Percentiles rank a stretch among this genome's conserved stretches.
These are phyloP conservation scores for Bombus difficillimus DNA, from an alignment of 1,140 invertebrate species.

Conservation along the genomic window DNA sequence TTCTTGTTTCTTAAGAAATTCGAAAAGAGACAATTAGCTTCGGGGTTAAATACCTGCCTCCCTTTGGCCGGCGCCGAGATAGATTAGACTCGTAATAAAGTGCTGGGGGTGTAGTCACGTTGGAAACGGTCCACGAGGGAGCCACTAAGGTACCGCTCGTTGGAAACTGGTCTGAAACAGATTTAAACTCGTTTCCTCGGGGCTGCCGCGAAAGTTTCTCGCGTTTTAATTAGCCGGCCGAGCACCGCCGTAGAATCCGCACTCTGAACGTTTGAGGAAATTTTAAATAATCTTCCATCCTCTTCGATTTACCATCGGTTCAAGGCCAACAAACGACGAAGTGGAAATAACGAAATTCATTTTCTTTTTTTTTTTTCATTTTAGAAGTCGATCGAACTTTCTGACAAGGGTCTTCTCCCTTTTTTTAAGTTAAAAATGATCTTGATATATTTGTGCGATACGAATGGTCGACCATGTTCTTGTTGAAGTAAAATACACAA, in stretches of 20 bases:
- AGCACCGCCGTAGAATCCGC: background rate
- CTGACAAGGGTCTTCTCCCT: background rate
- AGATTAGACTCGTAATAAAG: constrained; percentile 81
- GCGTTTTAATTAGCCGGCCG: constrained; percentile 81
- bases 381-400: background rate
- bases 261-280: constrained; percentile 38
- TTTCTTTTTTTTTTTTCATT: background rate
- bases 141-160: constrained; percentile 80
- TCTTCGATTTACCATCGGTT: constrained; percentile 7
- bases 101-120: constrained; percentile 77
- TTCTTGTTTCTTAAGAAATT: constrained; percentile 50
- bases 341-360: constrained; percentile 7
- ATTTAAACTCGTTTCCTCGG: constrained; percentile 82
- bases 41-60: constrained; percentile 73
- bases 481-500: background rate
- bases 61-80: constrained; percentile 68
- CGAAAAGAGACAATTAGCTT: constrained; percentile 70
- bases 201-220: constrained; percentile 75
- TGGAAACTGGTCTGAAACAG: constrained; percentile 81
- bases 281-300: constrained; percentile 43
- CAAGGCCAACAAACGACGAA: background rate
- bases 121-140: constrained; percentile 81
- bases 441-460: background rate
- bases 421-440: background rate
- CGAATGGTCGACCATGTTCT: background rate